Evolutionary conservation across 2,888 invertebrate genomes (phyloP), one percentile per base, ranked within the genome.

Genomic region (Dynastes grantii): DNA sequence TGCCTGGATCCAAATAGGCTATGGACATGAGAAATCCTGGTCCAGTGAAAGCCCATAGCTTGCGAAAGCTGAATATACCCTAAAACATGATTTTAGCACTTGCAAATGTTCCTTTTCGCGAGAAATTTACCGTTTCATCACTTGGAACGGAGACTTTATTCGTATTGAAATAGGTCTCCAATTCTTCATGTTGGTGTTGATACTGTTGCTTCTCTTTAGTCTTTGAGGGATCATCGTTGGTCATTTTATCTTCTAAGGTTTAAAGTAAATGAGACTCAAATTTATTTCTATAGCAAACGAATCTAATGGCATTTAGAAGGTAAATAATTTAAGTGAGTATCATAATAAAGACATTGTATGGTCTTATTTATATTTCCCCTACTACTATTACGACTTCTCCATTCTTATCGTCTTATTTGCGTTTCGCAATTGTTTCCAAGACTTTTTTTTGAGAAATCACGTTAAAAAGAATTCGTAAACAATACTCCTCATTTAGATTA

Each of bases 1-100:
- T 97, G 78, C 97, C 97, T 13, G 97, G 97, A 89, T 97, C 97
- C 78, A 97, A 89, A 88, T 96, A 97, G 13, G 97, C 97, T 85
- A 97, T 97, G 83, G 96, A 96, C 96, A 97, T 97, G 76, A 97
- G 90, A 88, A 97, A 97, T 45, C 97, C 97, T 13, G 97, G 97
- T 3, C 97, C 97, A 0, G 96, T 96, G 87, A 96, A 97, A 27
- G 96, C 95, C 96, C 96, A 97, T 89, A 97, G 89, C 90, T 96
- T 96, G 77, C 93, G 91, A 87, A 95, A 96, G 87, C 95, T 96
- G 87, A 97, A 97, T 65, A 89, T 86, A 13, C 87, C 84, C 94
- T 94, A 85, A 73, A 89, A 53, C 6, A 37, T 49, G 16, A 4
- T 27, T 40, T 29, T 51, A 49, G 9, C 32, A 1, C 55, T 16